Percentiles rank a stretch among this genome's conserved stretches.
Conservation (phyloP, 2,113 vertebrate species). For the Sigmodon hispidus region DNA sequence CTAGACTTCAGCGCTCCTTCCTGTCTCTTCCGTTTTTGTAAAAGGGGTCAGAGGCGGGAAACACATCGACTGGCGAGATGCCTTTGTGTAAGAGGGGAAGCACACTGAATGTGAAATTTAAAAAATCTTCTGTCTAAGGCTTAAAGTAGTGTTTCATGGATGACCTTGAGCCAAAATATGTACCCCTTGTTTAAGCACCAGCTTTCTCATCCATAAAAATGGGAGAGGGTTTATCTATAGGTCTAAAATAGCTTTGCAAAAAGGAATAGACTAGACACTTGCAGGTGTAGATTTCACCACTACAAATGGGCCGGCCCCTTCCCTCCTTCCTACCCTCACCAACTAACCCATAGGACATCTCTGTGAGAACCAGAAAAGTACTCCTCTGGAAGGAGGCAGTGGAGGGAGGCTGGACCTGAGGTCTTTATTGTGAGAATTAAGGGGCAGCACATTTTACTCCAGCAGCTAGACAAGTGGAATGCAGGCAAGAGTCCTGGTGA, state of each 20-base stretch:
- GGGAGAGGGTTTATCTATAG: neutral
- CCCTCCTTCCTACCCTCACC: neutral
- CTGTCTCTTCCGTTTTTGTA: neutral
- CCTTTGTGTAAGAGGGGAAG: neutral
- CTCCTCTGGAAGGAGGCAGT: neutral
- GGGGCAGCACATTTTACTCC: neutral
- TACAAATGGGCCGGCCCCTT: neutral
- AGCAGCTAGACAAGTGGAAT: neutral
- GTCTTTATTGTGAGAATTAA: neutral
- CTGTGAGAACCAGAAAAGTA: neutral
- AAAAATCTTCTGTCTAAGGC: neutral
- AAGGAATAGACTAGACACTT: neutral
- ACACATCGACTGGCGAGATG: neutral
- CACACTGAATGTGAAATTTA: neutral
- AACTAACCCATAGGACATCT: neutral
- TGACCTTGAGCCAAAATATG: neutral
- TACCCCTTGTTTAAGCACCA: neutral
- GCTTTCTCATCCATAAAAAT: constrained; percentile 8
- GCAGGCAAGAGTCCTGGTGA: neutral
- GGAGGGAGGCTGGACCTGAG: neutral
- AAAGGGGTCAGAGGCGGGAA: constrained; percentile 48
- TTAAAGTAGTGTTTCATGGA: neutral
- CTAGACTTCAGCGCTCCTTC: neutral
- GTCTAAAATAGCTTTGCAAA: neutral
- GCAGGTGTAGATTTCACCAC: neutral